Conservation (phyloP, 2,113 vertebrate species). For the Toxostoma redivivum region DNA sequence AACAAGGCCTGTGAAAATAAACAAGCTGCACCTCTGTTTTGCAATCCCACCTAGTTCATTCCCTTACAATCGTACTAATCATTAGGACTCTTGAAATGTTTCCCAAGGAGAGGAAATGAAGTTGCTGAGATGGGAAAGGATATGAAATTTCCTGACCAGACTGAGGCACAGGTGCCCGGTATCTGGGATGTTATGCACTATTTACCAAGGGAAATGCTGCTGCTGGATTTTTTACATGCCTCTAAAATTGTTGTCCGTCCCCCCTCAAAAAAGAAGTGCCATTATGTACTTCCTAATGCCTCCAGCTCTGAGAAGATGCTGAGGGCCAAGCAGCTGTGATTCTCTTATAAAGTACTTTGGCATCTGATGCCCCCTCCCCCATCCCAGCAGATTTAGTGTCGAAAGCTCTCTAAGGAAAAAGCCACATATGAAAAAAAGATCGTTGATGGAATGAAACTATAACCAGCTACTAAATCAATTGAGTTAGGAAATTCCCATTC, state of each 20-base stretch:
- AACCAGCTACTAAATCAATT: conserved; percentile 67
- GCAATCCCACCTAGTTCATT: not conserved
- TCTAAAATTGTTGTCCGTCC: conserved; percentile 4
- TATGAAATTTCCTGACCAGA: conserved; percentile 86
- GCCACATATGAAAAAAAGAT: conserved; percentile 67
- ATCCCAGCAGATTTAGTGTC: not conserved
- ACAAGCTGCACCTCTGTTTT: conserved; percentile 59
- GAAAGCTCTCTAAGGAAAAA: conserved; percentile 59
- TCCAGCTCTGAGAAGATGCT: conserved; percentile 69
- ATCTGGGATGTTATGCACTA: conserved; percentile 76
- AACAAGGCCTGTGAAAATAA: conserved; percentile 57
- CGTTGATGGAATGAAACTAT: conserved; percentile 57
- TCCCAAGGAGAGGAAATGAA: conserved; percentile 77
- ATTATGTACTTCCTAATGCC: conserved; percentile 69
- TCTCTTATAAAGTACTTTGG: conserved; percentile 69
- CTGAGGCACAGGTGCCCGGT: conserved; percentile 79
- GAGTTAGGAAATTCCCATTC: conserved; percentile 57
- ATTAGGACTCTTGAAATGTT: conserved; percentile 72
- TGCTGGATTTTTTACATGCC: conserved; percentile 59
- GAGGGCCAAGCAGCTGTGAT: conserved; percentile 82
- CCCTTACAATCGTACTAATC: conserved; percentile 53
- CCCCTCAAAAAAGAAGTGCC: not conserved
- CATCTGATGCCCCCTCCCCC: conserved; percentile 66
- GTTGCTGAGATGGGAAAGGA: conserved; percentile 80
- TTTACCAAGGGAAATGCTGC: conserved; percentile 69